These are phyloP conservation scores for Cottoperca gobio DNA, from an alignment of 2,797 vertebrate species.

Conservation along the genomic window DNA sequence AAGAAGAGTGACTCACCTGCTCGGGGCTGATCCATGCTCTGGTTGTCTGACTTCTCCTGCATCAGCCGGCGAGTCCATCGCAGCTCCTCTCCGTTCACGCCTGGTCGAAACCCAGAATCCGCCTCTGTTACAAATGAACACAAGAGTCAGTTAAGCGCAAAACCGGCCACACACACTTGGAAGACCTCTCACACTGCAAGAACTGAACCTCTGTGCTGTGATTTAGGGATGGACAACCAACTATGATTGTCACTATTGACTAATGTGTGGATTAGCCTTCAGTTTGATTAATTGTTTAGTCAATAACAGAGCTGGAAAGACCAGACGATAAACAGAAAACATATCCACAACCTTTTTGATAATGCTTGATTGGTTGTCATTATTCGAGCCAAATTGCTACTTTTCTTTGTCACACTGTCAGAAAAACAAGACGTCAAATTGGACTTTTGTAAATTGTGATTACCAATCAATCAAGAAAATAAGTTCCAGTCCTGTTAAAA, in stretches of 20 bases:
- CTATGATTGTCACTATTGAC: too few relatives aligned
- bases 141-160: slow-evolving; percentile 9
- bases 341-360: not conserved
- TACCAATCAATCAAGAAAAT: not conserved
- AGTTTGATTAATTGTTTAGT: not conserved
- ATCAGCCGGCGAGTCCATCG: slow-evolving; percentile 81
- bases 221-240: not conserved
- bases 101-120: slow-evolving; percentile 56
- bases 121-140: slow-evolving; percentile 68
- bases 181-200: not conserved
- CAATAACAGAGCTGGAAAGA: not conserved
- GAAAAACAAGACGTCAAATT: not conserved
- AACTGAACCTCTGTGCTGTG: not conserved
- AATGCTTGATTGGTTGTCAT: not conserved
- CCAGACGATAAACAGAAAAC: not conserved
- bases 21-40: slow-evolving; percentile 77
- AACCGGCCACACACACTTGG: not conserved
- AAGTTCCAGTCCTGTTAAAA: not conserved
- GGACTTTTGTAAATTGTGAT: not conserved
- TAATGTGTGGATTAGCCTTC: not conserved
- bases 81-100: slow-evolving; percentile 49
- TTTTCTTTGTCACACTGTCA: not conserved
- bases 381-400: not conserved
- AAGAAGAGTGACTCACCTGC: slow-evolving; percentile 77
- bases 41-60: slow-evolving; percentile 82